Percentiles rank a stretch among this genome's conserved stretches.
These are phyloP conservation scores for Neoaliturus tenellus DNA, from an alignment of 2,888 invertebrate genomes.

Conservation along the genomic window DNA sequence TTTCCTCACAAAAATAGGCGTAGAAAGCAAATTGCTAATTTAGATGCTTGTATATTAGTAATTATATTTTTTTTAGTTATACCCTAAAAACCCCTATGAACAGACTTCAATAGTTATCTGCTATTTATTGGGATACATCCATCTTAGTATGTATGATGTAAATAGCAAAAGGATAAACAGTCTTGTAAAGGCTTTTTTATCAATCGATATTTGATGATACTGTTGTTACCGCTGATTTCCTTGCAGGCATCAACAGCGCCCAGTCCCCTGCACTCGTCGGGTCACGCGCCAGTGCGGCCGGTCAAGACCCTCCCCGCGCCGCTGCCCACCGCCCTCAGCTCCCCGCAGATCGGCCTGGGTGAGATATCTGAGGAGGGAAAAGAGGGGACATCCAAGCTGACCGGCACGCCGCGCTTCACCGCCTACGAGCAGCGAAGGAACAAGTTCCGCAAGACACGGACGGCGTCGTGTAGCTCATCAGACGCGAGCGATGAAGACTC, in stretches of 20 bases:
- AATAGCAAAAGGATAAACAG: too few relatives aligned
- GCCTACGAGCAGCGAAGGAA: slow-evolving; percentile 78
- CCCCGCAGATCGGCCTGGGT: slow-evolving; percentile 65
- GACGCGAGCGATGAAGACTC: slow-evolving; percentile 91
- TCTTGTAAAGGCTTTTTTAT: too few relatives aligned
- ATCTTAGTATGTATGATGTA: too few relatives aligned
- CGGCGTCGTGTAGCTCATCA: slow-evolving; percentile 95
- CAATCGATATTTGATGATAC: too few relatives aligned
- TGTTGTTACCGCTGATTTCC: background rate
- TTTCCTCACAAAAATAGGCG: too few relatives aligned
- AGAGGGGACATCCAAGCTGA: slow-evolving; percentile 71
- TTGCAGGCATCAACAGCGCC: slow-evolving; percentile 64
- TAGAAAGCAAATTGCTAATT: too few relatives aligned
- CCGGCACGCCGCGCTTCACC: slow-evolving; percentile 47
- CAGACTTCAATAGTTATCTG: too few relatives aligned
- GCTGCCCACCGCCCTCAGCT: slow-evolving; percentile 72
- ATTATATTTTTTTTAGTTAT: too few relatives aligned
- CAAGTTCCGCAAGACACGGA: slow-evolving; percentile 83
- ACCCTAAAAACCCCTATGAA: too few relatives aligned
- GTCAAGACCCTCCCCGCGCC: slow-evolving; percentile 70
- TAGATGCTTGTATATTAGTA: too few relatives aligned
- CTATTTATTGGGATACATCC: too few relatives aligned
- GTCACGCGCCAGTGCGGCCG: slow-evolving; percentile 71
- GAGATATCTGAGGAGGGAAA: slow-evolving; percentile 82
- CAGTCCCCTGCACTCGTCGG: slow-evolving; percentile 72